phyloP scores from a whole-genome alignment of 1,140 invertebrate genomes.

The Aphelenchoides besseyi region DNA sequence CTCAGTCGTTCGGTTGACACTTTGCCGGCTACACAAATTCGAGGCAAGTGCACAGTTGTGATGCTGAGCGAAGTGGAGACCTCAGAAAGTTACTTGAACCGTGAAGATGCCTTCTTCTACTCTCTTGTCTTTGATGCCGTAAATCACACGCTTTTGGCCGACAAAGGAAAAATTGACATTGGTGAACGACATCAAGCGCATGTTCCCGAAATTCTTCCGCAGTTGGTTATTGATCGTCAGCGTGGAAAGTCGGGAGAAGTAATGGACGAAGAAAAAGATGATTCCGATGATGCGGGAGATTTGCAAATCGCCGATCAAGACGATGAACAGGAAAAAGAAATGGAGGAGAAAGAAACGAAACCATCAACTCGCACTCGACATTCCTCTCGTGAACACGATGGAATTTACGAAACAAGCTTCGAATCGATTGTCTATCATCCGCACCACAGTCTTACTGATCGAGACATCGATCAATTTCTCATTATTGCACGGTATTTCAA shows the following conservation, averaged over 20 bases:
- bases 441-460: constrained; percentile 79
- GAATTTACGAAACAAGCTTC: constrained; percentile 66
- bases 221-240: constrained; percentile 10
- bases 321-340: constrained; percentile 24
- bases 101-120: constrained; percentile 99
- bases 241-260: not conserved
- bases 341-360: constrained; percentile 21
- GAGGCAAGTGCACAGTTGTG: constrained; percentile 96
- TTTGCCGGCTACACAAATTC: constrained; percentile 92
- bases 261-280: constrained; percentile 22
- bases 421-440: constrained; percentile 92
- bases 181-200: constrained; percentile 88
- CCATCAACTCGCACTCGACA: constrained; percentile 5
- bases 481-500: constrained; percentile 76
- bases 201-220: constrained; percentile 33
- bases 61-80: constrained; percentile 96
- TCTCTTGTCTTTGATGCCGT: constrained; percentile 97
- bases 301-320: constrained; percentile 47
- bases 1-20: constrained; percentile 95
- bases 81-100: constrained; percentile 86
- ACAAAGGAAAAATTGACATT: constrained; percentile 90
- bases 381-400: not conserved
- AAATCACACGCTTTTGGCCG: constrained; percentile 94
- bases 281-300: constrained; percentile 38
- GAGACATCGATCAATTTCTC: constrained; percentile 97